Base-by-base conservation (phyloP, 2,113 vertebrate genomes). In the Barnardius zonarius region DNA sequence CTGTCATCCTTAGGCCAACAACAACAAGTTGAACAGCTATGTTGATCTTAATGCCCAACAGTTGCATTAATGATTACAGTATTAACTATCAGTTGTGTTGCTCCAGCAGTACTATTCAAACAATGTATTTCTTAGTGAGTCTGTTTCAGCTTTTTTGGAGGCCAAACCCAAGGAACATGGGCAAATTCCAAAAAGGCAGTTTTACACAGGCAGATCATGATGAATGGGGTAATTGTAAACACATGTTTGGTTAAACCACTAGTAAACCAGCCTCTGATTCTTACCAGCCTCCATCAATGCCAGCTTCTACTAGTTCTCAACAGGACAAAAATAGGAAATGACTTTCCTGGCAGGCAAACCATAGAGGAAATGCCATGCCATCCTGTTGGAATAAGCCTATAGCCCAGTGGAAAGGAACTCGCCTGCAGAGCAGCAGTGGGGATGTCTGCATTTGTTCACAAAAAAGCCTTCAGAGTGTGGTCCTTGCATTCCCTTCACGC, bases 201-300 rank as follows among this genome's bases (percentile, higher is more conserved):
- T 93, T 91, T 91, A 88, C 49, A 48, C n/a, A 87, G 87, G 77
- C 83, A 83, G 78, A 70, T 80, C 80, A 90, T 80, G 86, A 95
- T 96, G 96, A 95, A 92, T 92, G 63, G 81, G 75, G 86, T 96
- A 96, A 97, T 96, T 96, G 86, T 96, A 96, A 96, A 96, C 95
- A 95, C 54, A 92, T 94, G 91, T 94, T 96, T 96, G 70, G 92
- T 93, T 96, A 95, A 96, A 94, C 92, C 93, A 89, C 95, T 59
- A 49, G 93, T 75, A 83, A 95, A 96, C 74, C 63, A 90, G 76
- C 67, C 77, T 92, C 93, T 95, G 74, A 84, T 89, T 95, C 86
- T 95, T 96, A 91, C 83, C 70, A 92, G 84, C 49, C 62, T 93
- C 68, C 61, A 51, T 89, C 81, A 85, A 22, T 93, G 91, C 93